Evolutionary conservation across 2,113 vertebrate species (phyloP).

Genomic region (Triplophysa siluroides): DNA sequence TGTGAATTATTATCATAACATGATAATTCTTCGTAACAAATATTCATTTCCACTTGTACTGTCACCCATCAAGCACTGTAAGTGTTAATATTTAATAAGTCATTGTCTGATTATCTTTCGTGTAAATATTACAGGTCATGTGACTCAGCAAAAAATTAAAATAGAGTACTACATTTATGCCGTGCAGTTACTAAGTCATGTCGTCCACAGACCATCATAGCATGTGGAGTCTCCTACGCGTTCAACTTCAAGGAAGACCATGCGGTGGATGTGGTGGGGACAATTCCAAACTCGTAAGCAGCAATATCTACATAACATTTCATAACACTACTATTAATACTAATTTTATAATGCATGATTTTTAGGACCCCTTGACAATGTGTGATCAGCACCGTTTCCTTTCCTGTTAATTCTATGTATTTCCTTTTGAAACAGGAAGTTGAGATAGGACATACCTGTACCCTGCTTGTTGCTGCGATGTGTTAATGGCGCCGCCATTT

Average conservation of each 20-base stretch:
- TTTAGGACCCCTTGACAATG: too few relatives aligned
- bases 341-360: too few relatives aligned
- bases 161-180: not conserved
- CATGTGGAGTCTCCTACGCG: slow-evolving; percentile 85
- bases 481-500: too few relatives aligned
- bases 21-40: not conserved
- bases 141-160: not conserved
- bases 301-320: not conserved
- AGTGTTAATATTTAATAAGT: not conserved
- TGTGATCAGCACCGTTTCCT: too few relatives aligned
- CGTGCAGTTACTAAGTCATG: not conserved
- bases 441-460: too few relatives aligned
- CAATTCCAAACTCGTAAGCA: slow-evolving; percentile 83
- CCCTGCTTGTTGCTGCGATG: too few relatives aligned
- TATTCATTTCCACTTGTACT: not conserved
- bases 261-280: slow-evolving; percentile 79
- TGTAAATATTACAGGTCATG: not conserved
- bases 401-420: too few relatives aligned
- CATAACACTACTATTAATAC: not conserved
- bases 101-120: not conserved
- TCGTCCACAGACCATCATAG: slow-evolving; percentile 85
- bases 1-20: not conserved
- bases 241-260: slow-evolving; percentile 78
- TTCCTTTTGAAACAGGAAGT: too few relatives aligned
- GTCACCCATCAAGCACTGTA: not conserved